phyloP scores from a whole-genome alignment of 2,113 vertebrate genomes.

The Pluvianellus socialis region DNA sequence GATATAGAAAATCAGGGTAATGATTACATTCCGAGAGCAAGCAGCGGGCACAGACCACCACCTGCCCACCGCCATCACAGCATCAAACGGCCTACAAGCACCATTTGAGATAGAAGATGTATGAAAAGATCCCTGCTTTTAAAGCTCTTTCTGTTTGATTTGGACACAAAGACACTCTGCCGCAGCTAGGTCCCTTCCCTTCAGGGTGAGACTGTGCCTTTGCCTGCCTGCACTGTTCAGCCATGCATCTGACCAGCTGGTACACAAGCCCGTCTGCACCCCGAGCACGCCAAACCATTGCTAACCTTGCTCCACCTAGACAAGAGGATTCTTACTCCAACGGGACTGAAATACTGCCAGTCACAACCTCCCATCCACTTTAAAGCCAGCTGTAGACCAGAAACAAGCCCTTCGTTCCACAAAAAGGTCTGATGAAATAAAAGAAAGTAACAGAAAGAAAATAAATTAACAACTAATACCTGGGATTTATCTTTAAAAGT shows the following conservation, averaged over 20 bases:
- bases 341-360: neutral
- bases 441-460: neutral
- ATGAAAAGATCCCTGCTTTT: neutral
- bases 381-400: neutral
- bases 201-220: neutral
- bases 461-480: neutral
- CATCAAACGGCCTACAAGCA: neutral
- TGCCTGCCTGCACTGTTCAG: neutral
- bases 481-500: neutral
- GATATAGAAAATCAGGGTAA: neutral
- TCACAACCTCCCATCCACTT: neutral
- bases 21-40: accelerated
- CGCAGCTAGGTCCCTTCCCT: neutral
- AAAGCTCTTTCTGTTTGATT: neutral
- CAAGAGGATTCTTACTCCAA: neutral
- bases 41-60: neutral
- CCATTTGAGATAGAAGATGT: neutral
- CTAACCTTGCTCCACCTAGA: neutral
- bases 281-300: neutral
- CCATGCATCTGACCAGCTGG: neutral
- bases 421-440: neutral
- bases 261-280: accelerated
- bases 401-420: neutral
- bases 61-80: neutral
- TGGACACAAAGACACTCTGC: neutral